Base-by-base conservation (phyloP, 2,888 invertebrate species). In the Scelioninae gen. 1 region DNA sequence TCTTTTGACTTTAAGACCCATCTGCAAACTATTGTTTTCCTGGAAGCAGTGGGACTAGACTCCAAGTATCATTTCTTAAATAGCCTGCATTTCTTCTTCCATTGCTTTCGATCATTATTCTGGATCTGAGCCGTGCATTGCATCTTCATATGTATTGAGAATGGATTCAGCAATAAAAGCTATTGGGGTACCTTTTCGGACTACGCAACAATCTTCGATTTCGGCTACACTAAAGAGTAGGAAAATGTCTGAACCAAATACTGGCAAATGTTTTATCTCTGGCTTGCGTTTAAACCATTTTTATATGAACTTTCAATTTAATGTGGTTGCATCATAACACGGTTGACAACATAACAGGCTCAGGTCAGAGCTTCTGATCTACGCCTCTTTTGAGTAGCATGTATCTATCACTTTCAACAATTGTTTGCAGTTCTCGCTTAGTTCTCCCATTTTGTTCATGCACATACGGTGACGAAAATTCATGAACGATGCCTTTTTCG, bases 291-390 rank as follows among this genome's bases (percentile, higher is more conserved):
- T 15, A 51, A 79, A 72, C 63, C 71, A 58, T n/a, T 58, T 65
- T 15, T 71, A 51, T 23, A 68, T 9, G 60, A 60, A 60, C 45
- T 76, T 43, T 43, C 13, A 11, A 5, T 8, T 43, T 43, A 5
- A n/a, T 43, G 6, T 10, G 10, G 43, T 5, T 81, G 7, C 32
- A 53, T 85, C 80, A 38, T 47, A 47, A 23, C 86, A 53, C 88
- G 32, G 56, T 91, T 90, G 16, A 83, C 74, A 6, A 88, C 38
- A 56, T 89, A 85, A 7, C 49, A 66, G 0, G 84, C 82, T 4
- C 11, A n/a, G 43, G 85, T 89, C 89, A 90, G 9, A 87, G 76
- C 15, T 62, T 55, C 9, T 6, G 3, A 10, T 63, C n/a, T 0
- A 81, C 6, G 0, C 49, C 16, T 5, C 15, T 62, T 16, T 10